These are phyloP conservation scores for Piprites chloris DNA, from an alignment of 2,113 vertebrate genomes.

Conservation along the genomic window DNA sequence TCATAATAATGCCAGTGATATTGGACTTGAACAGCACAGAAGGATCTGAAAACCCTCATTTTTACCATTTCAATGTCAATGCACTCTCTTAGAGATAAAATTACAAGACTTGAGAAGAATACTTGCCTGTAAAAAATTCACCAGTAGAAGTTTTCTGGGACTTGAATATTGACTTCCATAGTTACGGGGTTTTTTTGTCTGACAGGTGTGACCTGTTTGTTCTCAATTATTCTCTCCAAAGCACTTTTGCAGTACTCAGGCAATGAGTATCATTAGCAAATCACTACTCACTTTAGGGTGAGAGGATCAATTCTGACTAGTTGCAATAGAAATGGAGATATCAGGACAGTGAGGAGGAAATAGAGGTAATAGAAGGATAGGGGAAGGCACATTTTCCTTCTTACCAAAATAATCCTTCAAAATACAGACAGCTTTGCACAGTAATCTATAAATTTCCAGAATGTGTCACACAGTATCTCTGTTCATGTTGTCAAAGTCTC, in stretches of 20 bases:
- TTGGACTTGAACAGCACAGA: neutral
- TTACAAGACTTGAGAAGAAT: neutral
- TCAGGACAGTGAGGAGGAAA: neutral
- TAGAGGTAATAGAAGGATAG: neutral
- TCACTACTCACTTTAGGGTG: neutral
- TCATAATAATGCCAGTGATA: neutral
- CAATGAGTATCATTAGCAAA: neutral
- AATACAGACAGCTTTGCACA: neutral
- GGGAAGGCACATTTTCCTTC: neutral
- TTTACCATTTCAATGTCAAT: neutral
- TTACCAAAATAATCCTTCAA: neutral
- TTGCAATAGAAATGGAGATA: neutral
- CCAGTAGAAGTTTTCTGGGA: neutral
- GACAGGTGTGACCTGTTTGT: neutral
- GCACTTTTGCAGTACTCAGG: neutral
- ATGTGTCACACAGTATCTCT: neutral
- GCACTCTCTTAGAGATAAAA: neutral
- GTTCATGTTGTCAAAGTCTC: neutral
- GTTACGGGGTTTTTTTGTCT: neutral
- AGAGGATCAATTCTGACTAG: neutral
- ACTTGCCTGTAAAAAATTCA: neutral
- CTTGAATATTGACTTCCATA: neutral
- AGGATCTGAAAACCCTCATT: neutral
- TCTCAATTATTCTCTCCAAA: neutral
- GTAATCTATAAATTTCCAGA: constrained; percentile 23